Evolutionary conservation across 2,113 vertebrate species (phyloP).

Genomic region (Equus przewalskii): DNA sequence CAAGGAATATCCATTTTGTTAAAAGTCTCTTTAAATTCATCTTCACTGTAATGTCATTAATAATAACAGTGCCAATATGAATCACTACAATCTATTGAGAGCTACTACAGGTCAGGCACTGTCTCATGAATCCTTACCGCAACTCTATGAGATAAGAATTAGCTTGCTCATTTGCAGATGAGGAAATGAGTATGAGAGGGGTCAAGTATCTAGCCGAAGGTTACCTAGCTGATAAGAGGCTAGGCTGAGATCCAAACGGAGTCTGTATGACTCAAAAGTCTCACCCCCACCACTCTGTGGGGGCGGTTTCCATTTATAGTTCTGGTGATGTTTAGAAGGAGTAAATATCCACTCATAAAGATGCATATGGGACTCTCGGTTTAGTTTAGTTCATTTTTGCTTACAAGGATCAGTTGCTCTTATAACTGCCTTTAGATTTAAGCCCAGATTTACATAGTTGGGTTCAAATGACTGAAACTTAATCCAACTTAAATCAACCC

Average conservation of each 20-base stretch:
- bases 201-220: slow-evolving; percentile 9
- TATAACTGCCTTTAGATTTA: not conserved
- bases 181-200: not conserved
- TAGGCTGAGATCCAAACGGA: not conserved
- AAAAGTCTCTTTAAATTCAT: not conserved
- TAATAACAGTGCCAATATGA: not conserved
- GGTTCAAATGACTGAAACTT: not conserved
- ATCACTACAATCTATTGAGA: not conserved
- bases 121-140: not conserved
- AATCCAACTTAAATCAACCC: not conserved
- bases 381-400: not conserved
- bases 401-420: not conserved
- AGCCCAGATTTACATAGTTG: not conserved
- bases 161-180: not conserved
- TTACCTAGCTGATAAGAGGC: not conserved
- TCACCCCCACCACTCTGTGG: not conserved
- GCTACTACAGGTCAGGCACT: not conserved
- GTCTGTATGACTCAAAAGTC: slow-evolving; percentile 6
- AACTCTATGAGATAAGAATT: not conserved
- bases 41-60: not conserved
- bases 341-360: not conserved
- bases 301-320: slow-evolving; percentile 59
- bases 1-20: not conserved
- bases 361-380: not conserved
- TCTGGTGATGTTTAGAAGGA: not conserved